Evolutionary conservation across 2,113 vertebrate species (phyloP).

Genomic region (Xyliphius kryptos): DNA sequence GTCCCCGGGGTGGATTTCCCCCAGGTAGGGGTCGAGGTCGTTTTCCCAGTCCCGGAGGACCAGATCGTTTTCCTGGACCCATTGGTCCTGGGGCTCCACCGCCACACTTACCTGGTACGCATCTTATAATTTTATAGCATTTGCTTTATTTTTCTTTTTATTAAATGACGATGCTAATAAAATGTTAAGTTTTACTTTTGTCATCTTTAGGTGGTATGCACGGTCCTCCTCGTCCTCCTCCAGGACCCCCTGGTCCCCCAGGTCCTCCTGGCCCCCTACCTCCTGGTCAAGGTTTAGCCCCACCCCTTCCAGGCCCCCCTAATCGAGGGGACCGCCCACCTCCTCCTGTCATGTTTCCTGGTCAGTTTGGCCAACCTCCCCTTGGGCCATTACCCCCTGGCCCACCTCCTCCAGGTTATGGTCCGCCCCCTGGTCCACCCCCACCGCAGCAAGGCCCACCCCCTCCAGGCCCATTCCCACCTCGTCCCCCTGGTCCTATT

Average conservation of each 20-base stretch:
- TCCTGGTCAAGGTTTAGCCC: slow-evolving; percentile 90
- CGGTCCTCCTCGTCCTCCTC: slow-evolving; percentile 88
- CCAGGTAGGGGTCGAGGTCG: no score
- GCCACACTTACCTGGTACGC: no score
- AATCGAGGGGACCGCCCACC: slow-evolving; percentile 92
- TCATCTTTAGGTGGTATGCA: slow-evolving; percentile 76
- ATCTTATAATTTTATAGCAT: no score
- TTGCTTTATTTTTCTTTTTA: no score
- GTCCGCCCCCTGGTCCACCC: slow-evolving; percentile 90
- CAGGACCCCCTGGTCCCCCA: slow-evolving; percentile 88
- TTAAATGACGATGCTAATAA: no score
- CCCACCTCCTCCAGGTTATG: slow-evolving; percentile 91
- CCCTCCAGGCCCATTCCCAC: slow-evolving; percentile 89
- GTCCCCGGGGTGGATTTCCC: slow-evolving; percentile 77
- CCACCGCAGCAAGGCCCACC: slow-evolving; percentile 92
- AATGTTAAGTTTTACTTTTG: neutral
- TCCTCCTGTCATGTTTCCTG: slow-evolving; percentile 93
- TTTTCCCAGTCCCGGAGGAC: no score
- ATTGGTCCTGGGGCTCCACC: no score
- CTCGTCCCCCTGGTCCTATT: slow-evolving; percentile 86
- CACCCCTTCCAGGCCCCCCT: slow-evolving; percentile 85
- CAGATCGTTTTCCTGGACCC: no score
- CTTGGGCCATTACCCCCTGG: slow-evolving; percentile 90
- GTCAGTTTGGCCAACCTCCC: slow-evolving; percentile 94
- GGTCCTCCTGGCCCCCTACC: slow-evolving; percentile 91